Evolutionary conservation across 92 coral and sea anemone genomes (phyloP), one percentile per base, ranked within the genome.

Genomic region (Epizoanthus rinbou): DNA sequence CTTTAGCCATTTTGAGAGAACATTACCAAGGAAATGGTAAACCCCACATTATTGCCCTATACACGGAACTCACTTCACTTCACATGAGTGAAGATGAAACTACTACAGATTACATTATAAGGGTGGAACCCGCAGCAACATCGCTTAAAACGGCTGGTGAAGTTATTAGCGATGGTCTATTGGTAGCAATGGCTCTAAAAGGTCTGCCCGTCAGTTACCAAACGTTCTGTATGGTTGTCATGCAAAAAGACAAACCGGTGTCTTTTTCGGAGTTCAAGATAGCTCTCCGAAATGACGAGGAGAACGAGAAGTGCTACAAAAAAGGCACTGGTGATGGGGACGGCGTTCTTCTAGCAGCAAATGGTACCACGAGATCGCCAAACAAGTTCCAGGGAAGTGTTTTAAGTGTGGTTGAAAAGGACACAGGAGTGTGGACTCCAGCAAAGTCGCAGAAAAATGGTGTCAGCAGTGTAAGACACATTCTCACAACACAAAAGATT

Each of bases 61-160:
- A 82, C 19, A 82, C 86, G 2, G 86, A 82, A 25, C 69, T 70
- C 31, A 70, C 86, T 6, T 82, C 70, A 25, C 86, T 82, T 43
- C 58, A 54, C 19, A 80, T 15, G 19, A 35, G 65, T 28, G 81
- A n/a, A n/a, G 15, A 43, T 8, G 67, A 65, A 39, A 17, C 85
- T 5, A 74, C 62, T 10, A 67, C 73, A 5, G 73, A 67, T 33
- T 67, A 67, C 16, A 67, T 67, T 37, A 67, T 67, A 67, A 67
- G 73, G 33, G 73, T 33, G 24, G 17, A 67, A 39, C 22, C 73
- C 16, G 73, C 73, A 67, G 62, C 35, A 37, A 80, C 84, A 2
- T 21, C 84, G 5, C 45, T 80, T 1, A 37, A 19, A 28, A 21
- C 76, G 6, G 76, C 76, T 35, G 65, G 54, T 0, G 76, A 81